Conservation (phyloP, 2,888 invertebrate genomes). For the Amiota minor region DNA sequence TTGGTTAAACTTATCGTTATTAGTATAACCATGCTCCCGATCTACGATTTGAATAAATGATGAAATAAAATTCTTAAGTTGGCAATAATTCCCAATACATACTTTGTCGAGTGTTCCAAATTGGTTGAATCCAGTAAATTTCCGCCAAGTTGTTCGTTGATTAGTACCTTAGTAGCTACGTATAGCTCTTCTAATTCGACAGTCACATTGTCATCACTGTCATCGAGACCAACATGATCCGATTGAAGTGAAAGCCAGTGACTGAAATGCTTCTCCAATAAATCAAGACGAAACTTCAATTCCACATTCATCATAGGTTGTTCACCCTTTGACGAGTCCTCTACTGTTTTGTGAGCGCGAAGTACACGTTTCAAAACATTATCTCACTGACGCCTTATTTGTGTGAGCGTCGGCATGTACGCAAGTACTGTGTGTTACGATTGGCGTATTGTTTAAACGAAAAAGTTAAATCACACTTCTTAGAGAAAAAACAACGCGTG, state of each 20-base stretch:
- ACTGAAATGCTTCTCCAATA: constrained; percentile 1
- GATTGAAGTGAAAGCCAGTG: constrained; percentile 1
- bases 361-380: too few species aligned
- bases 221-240: neutral
- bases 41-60: neutral
- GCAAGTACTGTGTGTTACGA: too few species aligned
- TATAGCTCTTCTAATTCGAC: neutral
- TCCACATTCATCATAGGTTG: neutral
- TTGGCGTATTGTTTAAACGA: too few species aligned
- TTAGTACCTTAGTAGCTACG: neutral
- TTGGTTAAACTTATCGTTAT: neutral
- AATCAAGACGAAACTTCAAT: neutral
- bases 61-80: neutral
- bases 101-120: too few species aligned
- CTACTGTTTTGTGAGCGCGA: too few species aligned
- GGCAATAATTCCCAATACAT: neutral
- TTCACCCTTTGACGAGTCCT: neutral
- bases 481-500: too few species aligned
- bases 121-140: too few species aligned
- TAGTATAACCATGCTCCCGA: neutral
- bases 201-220: neutral
- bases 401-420: too few species aligned
- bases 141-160: too few species aligned
- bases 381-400: too few species aligned
- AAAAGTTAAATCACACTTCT: too few species aligned